Evolutionary conservation across 2,888 invertebrate genomes (phyloP), one percentile per base, ranked within the genome.

Genomic region (Ophion obscuratus): DNA sequence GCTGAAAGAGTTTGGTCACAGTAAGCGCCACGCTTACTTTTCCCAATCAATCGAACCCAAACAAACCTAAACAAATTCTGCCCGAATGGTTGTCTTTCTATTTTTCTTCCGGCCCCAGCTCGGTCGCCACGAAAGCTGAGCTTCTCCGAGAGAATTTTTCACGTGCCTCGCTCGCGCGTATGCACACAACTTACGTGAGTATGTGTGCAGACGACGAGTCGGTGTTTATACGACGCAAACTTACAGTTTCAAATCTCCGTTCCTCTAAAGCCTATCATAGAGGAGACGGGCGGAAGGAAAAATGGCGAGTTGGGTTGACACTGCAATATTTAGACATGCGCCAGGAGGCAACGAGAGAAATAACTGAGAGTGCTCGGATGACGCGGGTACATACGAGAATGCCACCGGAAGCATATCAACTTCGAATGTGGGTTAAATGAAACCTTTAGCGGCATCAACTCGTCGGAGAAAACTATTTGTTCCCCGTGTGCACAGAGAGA

Each of bases 181-280:
- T 36, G 31, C 71, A 70, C 64, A 64, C 11, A 59, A 61, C 31
- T 67, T 44, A 9, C 53, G 17, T 14, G 53, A 14, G 53, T 67
- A 53, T 40, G 47, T 47, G 59, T 40, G 10, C 59, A 67, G 74
- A 64, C 78, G 40, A 68, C 77, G 64, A 81, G 53, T 53, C 64
- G 64, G 67, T 77, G 57, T 84, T 84, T 80, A 80, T 84, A 31
- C 75, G 75, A 75, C 47, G 83, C 74, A 83, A 79, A 74, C 68
- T 83, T 70, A 64, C 68, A 40, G 61, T 79, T 74, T 74, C 67
- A 83, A 79, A 79, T 83, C 61, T 73, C 68, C 17, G 24, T 2
- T 14, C 64, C 62, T 14, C 47, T 17, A 24, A 47, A 67, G 47
- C 11, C 68, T 40, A 24, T 5, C 20, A 31, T 67, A 36, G 20